These are phyloP conservation scores for Kryptolebias ocellatus DNA, from an alignment of 2,797 vertebrate genomes.

Conservation along the genomic window DNA sequence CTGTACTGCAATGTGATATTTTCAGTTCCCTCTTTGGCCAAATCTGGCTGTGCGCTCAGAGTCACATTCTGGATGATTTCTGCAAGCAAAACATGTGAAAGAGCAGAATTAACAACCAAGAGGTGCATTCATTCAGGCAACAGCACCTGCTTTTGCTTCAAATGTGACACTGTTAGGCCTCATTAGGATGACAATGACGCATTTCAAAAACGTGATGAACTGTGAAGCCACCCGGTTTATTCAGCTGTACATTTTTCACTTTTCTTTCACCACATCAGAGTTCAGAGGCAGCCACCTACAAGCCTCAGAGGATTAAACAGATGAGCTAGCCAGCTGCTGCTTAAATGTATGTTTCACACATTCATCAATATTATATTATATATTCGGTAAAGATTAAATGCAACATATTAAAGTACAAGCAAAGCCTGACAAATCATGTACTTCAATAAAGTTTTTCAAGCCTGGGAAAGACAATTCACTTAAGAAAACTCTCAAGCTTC, in stretches of 20 bases:
- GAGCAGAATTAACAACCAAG: not conserved
- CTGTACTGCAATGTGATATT: constrained; percentile 72
- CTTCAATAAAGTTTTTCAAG: not conserved
- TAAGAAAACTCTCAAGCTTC: not conserved
- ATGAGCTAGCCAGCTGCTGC: too few relatives aligned
- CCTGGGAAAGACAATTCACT: too few relatives aligned
- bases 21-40: constrained; percentile 55
- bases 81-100: constrained; percentile 37
- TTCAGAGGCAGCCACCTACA: not conserved
- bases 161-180: not conserved
- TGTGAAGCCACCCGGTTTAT: not conserved
- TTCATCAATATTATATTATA: too few relatives aligned
- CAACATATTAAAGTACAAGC: not conserved
- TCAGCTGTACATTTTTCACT: not conserved
- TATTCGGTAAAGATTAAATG: not conserved
- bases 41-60: constrained; percentile 27
- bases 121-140: not conserved
- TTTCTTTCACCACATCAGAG: not conserved
- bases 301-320: too few relatives aligned
- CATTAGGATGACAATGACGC: not conserved
- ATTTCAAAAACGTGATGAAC: not conserved
- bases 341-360: too few relatives aligned
- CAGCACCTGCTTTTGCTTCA: not conserved
- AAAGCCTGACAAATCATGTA: not conserved
- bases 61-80: constrained; percentile 64